Base-by-base conservation (phyloP, 2,113 vertebrate species). In the Paradoxurus hermaphroditus region DNA sequence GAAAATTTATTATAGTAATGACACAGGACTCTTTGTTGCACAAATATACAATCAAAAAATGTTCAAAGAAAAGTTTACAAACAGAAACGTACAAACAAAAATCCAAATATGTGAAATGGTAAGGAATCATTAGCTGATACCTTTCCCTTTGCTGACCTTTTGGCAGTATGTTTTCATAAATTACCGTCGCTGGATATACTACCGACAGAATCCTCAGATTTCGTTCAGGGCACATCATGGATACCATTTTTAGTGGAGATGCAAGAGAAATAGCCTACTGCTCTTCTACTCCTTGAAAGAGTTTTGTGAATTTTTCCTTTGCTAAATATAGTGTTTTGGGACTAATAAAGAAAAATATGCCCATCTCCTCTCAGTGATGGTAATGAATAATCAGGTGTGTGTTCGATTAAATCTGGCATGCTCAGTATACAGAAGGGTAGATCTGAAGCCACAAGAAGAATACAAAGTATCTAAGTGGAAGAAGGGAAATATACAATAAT, bases 311-410 rank as follows among this genome's bases (percentile, higher is more conserved):
- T 77, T 94, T 90, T 86, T 91, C 90, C 59, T 90, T 79, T 63
- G 77, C 51, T 90, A 82, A 94, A 93, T 94, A 91, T 81, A 86
- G 41, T 75, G 13, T 96, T 94, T 96, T 67, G 51, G 36, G 27
- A 90, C n/a, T 78, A 85, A 94, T 68, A 92, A 95, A 97, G 77
- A 92, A 95, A 93, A 86, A 44, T 31, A 44, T 90, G 84, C 39
- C 65, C n/a, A 77, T 92, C 1, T 63, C 34, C 34, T 36, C 10
- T 92, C 56, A 82, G 7, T 56, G 36, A 85, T 25, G 36, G 62
- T 81, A 63, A 81, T 83, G 56, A 88, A 25, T 88, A 82, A 85
- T 93, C 75, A 73, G 65, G 65, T 83, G 18, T 91, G 56, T 51
- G 77, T 70, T 88, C 1, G 8, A 85, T 93, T 96, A 94, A 87